Conservation (phyloP, 2,113 vertebrate genomes). For the Dicaeum eximium region DNA sequence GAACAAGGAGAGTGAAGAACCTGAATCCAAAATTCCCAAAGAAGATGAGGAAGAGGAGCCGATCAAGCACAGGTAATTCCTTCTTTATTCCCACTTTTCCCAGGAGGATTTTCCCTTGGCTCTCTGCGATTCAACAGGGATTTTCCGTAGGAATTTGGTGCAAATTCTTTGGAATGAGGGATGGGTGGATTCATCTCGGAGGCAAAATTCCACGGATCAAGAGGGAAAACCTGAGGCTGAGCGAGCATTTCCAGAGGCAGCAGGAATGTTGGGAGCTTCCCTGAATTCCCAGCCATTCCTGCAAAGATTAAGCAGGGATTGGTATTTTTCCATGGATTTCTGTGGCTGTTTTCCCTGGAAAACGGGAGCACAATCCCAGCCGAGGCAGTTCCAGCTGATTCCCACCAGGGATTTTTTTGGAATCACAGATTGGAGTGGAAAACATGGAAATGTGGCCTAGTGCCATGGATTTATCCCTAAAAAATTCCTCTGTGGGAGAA, state of each 20-base stretch:
- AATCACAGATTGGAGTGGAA: neutral
- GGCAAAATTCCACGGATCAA: neutral
- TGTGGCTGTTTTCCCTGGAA: neutral
- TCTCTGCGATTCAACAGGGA: rapidly evolving
- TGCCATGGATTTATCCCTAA: neutral
- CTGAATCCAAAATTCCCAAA: slow-evolving; percentile 72
- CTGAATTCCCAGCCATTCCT: neutral
- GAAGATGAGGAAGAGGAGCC: slow-evolving; percentile 70
- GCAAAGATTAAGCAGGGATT: neutral
- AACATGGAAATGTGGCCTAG: neutral
- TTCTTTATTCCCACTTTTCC: neutral
- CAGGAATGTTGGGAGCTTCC: neutral
- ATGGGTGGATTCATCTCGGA: rapidly evolving
- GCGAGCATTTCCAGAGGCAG: neutral
- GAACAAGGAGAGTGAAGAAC: slow-evolving; percentile 76
- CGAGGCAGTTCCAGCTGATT: neutral
- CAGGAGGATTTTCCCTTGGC: neutral
- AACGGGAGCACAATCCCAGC: neutral
- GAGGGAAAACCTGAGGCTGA: neutral
- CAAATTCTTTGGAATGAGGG: neutral
- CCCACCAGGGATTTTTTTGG: neutral
- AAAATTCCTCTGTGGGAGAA: neutral
- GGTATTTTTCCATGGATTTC: rapidly evolving
- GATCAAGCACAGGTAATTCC: slow-evolving; percentile 75
- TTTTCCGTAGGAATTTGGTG: neutral